phyloP scores from a whole-genome alignment of 2,113 vertebrate genomes.

The Triplophysa dalaica region DNA sequence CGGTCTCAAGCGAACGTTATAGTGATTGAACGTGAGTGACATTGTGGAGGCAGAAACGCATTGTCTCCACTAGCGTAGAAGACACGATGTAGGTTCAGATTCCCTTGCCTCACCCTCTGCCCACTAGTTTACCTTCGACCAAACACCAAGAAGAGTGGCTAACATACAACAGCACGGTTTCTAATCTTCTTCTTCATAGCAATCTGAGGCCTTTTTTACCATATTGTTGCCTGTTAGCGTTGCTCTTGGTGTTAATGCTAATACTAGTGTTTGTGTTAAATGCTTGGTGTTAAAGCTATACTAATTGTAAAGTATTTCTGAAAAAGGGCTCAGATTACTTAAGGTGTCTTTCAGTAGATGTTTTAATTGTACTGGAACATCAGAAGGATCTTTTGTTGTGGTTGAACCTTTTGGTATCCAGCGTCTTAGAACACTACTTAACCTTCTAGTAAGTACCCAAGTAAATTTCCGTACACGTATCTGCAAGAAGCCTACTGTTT shows the following conservation, averaged over 20 bases:
- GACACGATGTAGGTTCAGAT: slow-evolving; percentile 64
- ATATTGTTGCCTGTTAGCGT: slow-evolving; percentile 1
- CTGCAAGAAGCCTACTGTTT: background rate
- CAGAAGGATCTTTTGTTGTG: slow-evolving; percentile 38
- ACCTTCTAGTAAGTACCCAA: slow-evolving; percentile 50
- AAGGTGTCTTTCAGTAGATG: slow-evolving; percentile 38
- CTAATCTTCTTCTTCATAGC: slow-evolving; percentile 33
- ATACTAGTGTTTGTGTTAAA: no score
- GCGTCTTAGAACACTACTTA: background rate
- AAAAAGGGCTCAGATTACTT: slow-evolving; percentile 58
- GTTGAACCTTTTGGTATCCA: slow-evolving; percentile 25
- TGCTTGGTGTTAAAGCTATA: background rate
- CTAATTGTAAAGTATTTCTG: background rate
- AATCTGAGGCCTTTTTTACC: slow-evolving; percentile 53
- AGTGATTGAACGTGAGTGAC: slow-evolving; percentile 93
- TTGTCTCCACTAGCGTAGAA: slow-evolving; percentile 59
- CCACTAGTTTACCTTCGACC: slow-evolving; percentile 33
- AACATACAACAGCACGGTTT: background rate
- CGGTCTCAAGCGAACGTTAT: slow-evolving; percentile 91
- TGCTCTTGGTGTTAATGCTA: background rate
- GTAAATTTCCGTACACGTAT: slow-evolving; percentile 31
- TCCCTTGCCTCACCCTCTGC: slow-evolving; percentile 58
- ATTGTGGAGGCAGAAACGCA: slow-evolving; percentile 9
- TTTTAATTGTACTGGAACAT: slow-evolving; percentile 36
- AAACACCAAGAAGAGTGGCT: background rate